Conservation (phyloP, 2,888 invertebrate species). For the Catocala fraxini region DNA sequence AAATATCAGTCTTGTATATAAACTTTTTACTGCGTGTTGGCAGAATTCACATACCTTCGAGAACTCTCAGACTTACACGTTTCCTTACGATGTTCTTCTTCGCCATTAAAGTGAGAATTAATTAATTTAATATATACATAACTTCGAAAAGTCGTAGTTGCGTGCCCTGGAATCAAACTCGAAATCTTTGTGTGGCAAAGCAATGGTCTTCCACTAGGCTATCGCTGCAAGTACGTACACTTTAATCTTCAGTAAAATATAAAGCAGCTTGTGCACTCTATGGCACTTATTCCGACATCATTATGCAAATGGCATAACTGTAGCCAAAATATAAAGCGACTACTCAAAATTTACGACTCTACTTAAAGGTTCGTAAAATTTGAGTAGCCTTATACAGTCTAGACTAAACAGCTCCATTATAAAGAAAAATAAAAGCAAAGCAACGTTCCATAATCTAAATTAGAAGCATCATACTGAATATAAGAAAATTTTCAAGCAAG, state of each 20-base stretch:
- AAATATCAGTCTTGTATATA: too few species aligned
- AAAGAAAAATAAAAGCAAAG: slow-evolving; percentile 19
- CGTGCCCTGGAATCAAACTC: too few species aligned
- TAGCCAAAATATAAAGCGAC: slow-evolving; percentile 38
- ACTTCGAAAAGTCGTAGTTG: too few species aligned
- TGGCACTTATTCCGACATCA: slow-evolving; percentile 21
- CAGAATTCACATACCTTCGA: too few species aligned
- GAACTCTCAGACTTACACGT: too few species aligned
- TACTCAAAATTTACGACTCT: slow-evolving; percentile 37
- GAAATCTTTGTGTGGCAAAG: too few species aligned
- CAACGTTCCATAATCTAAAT: slow-evolving; percentile 19
- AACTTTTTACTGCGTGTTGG: too few species aligned
- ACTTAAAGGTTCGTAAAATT: slow-evolving; percentile 41
- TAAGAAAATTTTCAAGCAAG: not conserved
- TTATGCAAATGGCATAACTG: slow-evolving; percentile 40
- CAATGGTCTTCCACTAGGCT: too few species aligned
- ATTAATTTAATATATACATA: not conserved
- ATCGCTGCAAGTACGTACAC: not conserved
- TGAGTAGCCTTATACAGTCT: slow-evolving; percentile 22
- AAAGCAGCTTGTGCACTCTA: not conserved
- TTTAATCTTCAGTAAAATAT: not conserved
- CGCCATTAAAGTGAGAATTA: not conserved
- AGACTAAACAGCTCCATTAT: slow-evolving; percentile 31
- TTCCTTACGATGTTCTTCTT: too few species aligned
- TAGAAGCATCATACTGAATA: slow-evolving; percentile 9